These are phyloP conservation scores for Pseudomyrmex concolor DNA, from an alignment of 1,140 invertebrate species.

Conservation along the genomic window DNA sequence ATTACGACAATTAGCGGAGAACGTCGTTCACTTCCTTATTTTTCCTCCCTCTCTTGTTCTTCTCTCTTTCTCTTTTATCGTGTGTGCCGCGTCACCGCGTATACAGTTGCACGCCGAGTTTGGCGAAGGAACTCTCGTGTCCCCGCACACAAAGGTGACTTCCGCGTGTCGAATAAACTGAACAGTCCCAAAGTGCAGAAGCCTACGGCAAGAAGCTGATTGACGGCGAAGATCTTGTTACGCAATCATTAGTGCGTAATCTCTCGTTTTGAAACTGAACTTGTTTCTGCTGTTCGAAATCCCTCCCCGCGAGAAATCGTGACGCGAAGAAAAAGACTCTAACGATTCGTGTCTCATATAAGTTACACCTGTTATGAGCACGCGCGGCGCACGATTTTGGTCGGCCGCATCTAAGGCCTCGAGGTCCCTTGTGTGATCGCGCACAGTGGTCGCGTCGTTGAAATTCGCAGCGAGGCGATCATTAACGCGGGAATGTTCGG, in stretches of 20 bases:
- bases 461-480: slow-evolving; percentile 24
- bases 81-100: background rate
- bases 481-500: slow-evolving; percentile 60
- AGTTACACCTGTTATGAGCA: slow-evolving; percentile 12
- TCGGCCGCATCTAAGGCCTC: background rate
- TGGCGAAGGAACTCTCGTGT: slow-evolving; percentile 31
- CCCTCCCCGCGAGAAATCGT: background rate
- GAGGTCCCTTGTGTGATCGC: slow-evolving; percentile 11
- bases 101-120: slow-evolving; percentile 26
- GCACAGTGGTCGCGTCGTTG: background rate
- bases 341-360: background rate
- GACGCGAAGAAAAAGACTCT: background rate
- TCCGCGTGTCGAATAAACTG: slow-evolving; percentile 65
- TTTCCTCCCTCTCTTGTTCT: background rate
- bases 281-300: background rate
- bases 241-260: slow-evolving; percentile 62
- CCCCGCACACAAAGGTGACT: slow-evolving; percentile 53
- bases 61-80: slow-evolving; percentile 10
- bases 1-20: slow-evolving; percentile 73
- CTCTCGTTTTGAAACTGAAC: slow-evolving; percentile 37
- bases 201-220: slow-evolving; percentile 41
- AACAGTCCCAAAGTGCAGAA: slow-evolving; percentile 43
- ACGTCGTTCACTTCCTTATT: background rate
- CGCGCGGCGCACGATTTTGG: background rate
- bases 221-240: slow-evolving; percentile 69